Conservation (phyloP, 2,113 vertebrate species). For the Corythoichthys intestinalis region DNA sequence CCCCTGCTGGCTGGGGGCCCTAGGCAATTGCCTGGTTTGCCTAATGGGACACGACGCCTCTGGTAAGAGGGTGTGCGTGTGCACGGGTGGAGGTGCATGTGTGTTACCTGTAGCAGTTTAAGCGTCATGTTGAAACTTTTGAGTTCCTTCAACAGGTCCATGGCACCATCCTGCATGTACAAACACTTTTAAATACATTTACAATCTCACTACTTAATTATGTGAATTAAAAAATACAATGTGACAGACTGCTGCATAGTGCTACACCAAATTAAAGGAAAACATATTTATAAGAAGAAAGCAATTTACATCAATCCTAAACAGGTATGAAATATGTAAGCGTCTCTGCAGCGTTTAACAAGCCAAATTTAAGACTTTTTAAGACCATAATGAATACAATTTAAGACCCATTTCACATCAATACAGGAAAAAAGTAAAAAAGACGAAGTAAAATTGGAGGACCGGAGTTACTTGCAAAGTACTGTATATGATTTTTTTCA, state of each 20-base stretch:
- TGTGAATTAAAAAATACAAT: neutral
- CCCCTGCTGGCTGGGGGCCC: too few species aligned
- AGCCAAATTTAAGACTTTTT: too few species aligned
- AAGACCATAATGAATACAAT: too few species aligned
- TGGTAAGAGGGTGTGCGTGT: too few species aligned
- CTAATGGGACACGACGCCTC: too few species aligned
- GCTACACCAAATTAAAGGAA: neutral
- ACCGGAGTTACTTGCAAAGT: too few species aligned
- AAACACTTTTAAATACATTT: neutral
- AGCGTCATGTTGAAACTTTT: constrained; percentile 84
- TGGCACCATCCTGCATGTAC: constrained; percentile 79
- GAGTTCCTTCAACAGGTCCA: constrained; percentile 89
- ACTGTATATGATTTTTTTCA: too few species aligned
- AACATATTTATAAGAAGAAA: neutral
- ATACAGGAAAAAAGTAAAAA: too few species aligned
- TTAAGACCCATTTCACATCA: too few species aligned
- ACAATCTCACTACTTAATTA: neutral
- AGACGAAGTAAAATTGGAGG: too few species aligned
- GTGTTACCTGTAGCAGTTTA: constrained; percentile 86
- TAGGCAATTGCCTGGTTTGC: too few species aligned
- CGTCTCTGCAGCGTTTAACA: too few species aligned
- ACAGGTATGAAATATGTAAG: neutral
- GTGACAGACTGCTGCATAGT: neutral
- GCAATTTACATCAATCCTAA: neutral
- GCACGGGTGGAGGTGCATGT: neutral